Percentiles rank a stretch among this genome's conserved stretches.
phyloP scores from a whole-genome alignment of 2,888 invertebrate genomes.

The Lasioglossum pauxillum region DNA sequence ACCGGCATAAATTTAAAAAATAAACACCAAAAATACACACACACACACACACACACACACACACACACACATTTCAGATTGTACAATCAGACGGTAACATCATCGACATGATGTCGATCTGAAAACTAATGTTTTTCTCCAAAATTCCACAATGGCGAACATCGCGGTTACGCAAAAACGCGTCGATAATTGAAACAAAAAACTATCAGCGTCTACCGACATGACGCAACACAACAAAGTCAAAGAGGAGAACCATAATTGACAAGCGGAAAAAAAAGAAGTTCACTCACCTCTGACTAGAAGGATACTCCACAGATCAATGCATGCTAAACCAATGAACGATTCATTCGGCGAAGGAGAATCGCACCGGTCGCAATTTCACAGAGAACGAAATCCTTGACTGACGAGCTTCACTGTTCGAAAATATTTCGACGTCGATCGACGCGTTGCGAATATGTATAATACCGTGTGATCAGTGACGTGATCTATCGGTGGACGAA shows the following conservation, averaged over 20 bases:
- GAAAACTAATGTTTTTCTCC: background rate
- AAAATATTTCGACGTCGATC: conserved; percentile 39
- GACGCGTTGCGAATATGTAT: background rate
- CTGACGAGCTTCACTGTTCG: conserved; percentile 5
- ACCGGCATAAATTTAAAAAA: background rate
- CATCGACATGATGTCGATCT: background rate
- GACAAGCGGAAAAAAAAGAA: background rate
- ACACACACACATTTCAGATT: background rate
- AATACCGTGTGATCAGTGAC: conserved; percentile 5
- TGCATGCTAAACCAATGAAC: conserved; percentile 39
- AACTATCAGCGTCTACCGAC: background rate
- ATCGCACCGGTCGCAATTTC: conserved; percentile 18
- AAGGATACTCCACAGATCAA: conserved; percentile 36
- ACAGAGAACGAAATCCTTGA: conserved; percentile 1
- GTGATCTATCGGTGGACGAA: conserved; percentile 33
- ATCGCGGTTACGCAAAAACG: background rate
- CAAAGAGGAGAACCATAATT: background rate
- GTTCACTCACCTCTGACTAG: conserved; percentile 47
- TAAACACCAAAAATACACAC: background rate
- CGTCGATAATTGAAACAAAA: background rate
- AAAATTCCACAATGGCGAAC: background rate
- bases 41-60: too few species aligned
- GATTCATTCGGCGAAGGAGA: background rate
- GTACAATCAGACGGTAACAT: background rate
- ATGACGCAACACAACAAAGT: background rate